Conservation (phyloP, 2,113 vertebrate species). For the Eulemur macaco region DNA sequence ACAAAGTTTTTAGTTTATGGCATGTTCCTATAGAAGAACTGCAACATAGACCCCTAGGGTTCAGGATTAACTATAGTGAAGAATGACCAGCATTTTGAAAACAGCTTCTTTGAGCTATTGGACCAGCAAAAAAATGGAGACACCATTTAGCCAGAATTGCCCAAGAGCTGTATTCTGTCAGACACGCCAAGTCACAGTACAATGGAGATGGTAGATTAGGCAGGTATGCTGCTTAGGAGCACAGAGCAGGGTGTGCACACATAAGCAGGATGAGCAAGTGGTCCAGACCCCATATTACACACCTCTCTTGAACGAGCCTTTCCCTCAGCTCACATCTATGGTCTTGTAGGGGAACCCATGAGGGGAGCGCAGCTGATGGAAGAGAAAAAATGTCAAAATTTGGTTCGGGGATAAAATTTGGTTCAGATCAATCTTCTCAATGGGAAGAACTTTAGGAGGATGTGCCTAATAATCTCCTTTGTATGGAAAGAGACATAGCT, state of each 20-base stretch:
- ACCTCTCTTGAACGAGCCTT: background rate
- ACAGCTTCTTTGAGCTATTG: background rate
- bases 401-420: background rate
- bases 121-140: background rate
- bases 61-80: background rate
- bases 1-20: background rate
- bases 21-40: background rate
- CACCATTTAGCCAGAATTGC: background rate
- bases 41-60: background rate
- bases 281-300: no score
- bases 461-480: background rate
- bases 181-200: background rate
- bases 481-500: background rate
- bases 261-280: background rate
- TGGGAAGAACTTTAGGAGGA: background rate
- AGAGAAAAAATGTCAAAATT: background rate
- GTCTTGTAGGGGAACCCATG: background rate
- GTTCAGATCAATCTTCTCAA: background rate
- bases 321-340: background rate
- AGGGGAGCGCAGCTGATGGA: background rate
- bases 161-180: background rate
- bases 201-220: background rate
- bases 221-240: background rate
- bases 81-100: background rate
- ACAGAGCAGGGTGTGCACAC: accelerated